A percentile compares a stretch with the other conserved stretches of the same genome.
phyloP scores from a whole-genome alignment of 2,113 vertebrate genomes.

The Loxodonta africana region DNA sequence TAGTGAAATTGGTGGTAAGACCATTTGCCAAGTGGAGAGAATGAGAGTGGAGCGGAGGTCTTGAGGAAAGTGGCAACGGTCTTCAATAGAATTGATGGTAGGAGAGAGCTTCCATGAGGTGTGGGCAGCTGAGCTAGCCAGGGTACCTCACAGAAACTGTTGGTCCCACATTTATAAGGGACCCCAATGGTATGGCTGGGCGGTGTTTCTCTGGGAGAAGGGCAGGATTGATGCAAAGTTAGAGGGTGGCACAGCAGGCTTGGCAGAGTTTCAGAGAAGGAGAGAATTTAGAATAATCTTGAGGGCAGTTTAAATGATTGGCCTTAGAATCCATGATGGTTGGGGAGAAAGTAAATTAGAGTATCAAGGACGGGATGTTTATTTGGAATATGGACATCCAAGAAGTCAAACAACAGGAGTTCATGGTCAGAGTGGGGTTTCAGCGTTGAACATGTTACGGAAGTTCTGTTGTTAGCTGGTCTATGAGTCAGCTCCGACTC shows the following conservation, averaged over 20 bases:
- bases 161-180: not conserved
- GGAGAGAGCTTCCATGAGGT: not conserved
- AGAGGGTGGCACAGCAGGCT: not conserved
- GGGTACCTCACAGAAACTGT: not conserved
- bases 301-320: not conserved
- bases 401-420: not conserved
- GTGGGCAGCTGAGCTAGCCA: not conserved
- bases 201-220: not conserved
- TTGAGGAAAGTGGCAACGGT: not conserved
- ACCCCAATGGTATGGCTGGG: not conserved
- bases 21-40: not conserved
- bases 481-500: not conserved
- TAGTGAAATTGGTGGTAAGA: conserved; percentile 22
- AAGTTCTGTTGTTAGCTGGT: not conserved
- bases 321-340: not conserved
- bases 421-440: not conserved
- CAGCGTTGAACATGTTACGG: not conserved
- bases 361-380: not conserved
- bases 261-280: not conserved
- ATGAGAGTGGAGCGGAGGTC: not conserved
- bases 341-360: not conserved
- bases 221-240: not conserved
- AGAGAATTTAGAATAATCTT: not conserved
- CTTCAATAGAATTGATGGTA: not conserved
- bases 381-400: not conserved